A percentile compares a stretch with the other conserved stretches of the same genome.
phyloP scores from a whole-genome alignment of 2,888 invertebrate species.

The Melolontha melolontha region DNA sequence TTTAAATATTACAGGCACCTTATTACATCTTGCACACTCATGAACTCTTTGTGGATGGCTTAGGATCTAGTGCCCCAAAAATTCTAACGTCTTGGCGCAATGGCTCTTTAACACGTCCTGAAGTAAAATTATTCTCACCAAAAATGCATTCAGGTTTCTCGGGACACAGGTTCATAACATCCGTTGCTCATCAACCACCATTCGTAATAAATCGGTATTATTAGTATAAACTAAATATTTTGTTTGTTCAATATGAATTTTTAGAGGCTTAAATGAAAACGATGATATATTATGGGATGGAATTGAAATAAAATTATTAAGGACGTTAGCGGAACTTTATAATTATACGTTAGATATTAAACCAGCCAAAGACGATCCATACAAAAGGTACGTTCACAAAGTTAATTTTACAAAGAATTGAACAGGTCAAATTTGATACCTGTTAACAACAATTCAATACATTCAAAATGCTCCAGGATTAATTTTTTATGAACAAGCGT shows the following conservation, averaged over 20 bases:
- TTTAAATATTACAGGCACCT: conserved; percentile 65
- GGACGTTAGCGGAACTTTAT: conserved; percentile 72
- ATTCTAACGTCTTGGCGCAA: conserved; percentile 80
- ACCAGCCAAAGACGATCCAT: conserved; percentile 66
- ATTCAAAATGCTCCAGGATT: too few species aligned
- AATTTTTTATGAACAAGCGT: too few species aligned
- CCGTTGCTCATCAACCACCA: conserved; percentile 80
- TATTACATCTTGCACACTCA: conserved; percentile 82
- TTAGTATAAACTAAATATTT: too few species aligned
- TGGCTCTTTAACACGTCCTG: conserved; percentile 72
- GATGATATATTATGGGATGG: conserved; percentile 77
- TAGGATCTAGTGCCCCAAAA: conserved; percentile 76
- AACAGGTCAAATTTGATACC: too few species aligned
- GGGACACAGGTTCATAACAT: conserved; percentile 79
- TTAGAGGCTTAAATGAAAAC: conserved; percentile 62
- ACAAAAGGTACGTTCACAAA: conserved; percentile 7
- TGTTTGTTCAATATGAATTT: conserved; percentile 39
- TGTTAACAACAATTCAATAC: too few species aligned
- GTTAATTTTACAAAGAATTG: too few species aligned
- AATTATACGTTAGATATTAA: conserved; percentile 80
- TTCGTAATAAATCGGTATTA: conserved; percentile 75
- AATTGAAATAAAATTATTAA: conserved; percentile 76
- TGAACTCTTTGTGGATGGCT: conserved; percentile 77
- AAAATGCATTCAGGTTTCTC: conserved; percentile 79
- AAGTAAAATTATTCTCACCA: conserved; percentile 75